Evolutionary conservation across 2,888 invertebrate species (phyloP), one percentile per base, ranked within the genome.

Genomic region (Plagodis dolabraria): DNA sequence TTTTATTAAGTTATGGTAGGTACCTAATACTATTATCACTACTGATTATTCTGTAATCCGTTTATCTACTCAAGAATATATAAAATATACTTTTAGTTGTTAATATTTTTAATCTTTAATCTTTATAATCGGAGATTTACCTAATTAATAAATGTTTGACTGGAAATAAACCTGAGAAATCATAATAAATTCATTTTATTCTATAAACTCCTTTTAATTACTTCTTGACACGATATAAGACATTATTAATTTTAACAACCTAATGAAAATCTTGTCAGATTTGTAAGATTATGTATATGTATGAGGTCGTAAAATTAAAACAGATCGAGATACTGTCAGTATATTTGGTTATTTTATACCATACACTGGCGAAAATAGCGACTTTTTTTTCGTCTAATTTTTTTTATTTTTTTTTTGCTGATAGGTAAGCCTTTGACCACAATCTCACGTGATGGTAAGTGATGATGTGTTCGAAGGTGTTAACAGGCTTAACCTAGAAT

Each of bases 281-380:
- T 57, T 65, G 58, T 62, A 48, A 49, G 65, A 69, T 67, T 69
- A 69, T 69, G 61, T 9, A 44, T 57, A 69, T 69, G 6, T 57
- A 69, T 69, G 6, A 43, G 9, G 12, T 57, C 56, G 44, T 61
- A 35, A 53, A 61, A 50, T 38, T 60, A 50, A 52, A 47, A 40
- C 10, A 47, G 46, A 51, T 36, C 34, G 35, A 51, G 47, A 47
- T 57, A 57, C 51, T 35, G 35, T 34, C 51, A 22, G 42, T 50
- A 42, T 44, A 44, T n/a, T 47, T 46, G 40, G 43, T 43, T 34
- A 33, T 38, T 22, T 2, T 22, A 22, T 22, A 22, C 4, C 22
- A n/a, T n/a, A n/a, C 4, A 22, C 22, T 22, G 22, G 4, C 22
- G 22, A 22, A 4, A 22, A 22, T 22, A 22, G 22, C 22, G 4